Evolutionary conservation across 2,888 invertebrate species (phyloP).

Genomic region (Xestia c-nigrum): DNA sequence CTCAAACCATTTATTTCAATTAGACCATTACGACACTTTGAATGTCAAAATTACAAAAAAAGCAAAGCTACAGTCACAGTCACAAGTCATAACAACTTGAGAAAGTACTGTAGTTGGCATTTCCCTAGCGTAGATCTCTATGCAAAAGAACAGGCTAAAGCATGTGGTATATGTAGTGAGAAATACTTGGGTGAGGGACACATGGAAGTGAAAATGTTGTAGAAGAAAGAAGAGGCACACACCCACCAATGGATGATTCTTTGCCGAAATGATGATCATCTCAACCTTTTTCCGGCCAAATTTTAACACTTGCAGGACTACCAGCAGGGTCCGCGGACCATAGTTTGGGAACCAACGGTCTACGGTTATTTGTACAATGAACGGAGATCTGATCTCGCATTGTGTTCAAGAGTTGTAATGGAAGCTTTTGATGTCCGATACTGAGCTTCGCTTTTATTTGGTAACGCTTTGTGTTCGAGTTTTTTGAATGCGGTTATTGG

Average conservation of each 20-base stretch:
- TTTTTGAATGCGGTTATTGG: background rate
- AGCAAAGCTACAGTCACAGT: too few species aligned
- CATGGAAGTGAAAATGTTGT: background rate
- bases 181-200: background rate
- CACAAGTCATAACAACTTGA: too few species aligned
- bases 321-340: background rate
- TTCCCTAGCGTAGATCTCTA: too few species aligned
- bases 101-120: too few species aligned
- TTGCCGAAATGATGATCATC: background rate
- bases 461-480: conserved; percentile 3
- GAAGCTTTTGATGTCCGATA: conserved; percentile 23
- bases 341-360: background rate
- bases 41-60: too few species aligned
- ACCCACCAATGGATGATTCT: background rate
- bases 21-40: too few species aligned
- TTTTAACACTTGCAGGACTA: background rate
- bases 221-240: background rate
- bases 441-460: conserved; percentile 25
- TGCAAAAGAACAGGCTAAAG: too few species aligned
- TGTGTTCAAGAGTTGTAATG: conserved; percentile 52
- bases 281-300: background rate
- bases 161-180: background rate
- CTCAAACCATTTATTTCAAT: too few species aligned
- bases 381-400: conserved; percentile 34
- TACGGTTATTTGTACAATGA: conserved; percentile 41